Percentiles rank a stretch among this genome's conserved stretches.
phyloP scores from a whole-genome alignment of 2,113 vertebrate species.

The Poecile atricapillus region DNA sequence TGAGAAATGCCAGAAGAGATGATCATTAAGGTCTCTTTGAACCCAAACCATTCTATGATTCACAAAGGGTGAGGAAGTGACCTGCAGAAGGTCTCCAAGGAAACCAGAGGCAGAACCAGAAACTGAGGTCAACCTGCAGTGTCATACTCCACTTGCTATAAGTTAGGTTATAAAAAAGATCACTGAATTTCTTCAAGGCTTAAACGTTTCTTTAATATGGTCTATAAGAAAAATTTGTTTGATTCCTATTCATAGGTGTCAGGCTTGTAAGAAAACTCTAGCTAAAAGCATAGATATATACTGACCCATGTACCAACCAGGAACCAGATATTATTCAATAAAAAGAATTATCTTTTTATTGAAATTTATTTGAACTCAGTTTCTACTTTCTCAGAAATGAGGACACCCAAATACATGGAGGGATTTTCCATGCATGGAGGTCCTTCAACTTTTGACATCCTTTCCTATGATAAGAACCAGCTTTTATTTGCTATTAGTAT shows the following conservation, averaged over 20 bases:
- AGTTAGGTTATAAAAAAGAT: not conserved
- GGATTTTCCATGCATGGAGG: not conserved
- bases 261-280: not conserved
- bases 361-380: not conserved
- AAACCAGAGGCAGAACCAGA: not conserved
- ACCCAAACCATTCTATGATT: not conserved
- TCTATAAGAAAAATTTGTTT: not conserved
- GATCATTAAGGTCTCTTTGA: not conserved
- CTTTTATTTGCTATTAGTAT: not conserved
- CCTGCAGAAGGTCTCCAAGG: not conserved
- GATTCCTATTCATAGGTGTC: not conserved
- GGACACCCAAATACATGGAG: not conserved
- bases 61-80: not conserved
- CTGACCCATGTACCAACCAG: not conserved
- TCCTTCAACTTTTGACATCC: not conserved
- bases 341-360: not conserved
- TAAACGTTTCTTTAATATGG: not conserved
- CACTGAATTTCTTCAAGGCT: not conserved
- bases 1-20: not conserved
- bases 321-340: not conserved
- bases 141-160: not conserved
- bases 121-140: not conserved
- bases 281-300: not conserved
- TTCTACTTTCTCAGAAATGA: not conserved
- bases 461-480: not conserved